Conservation (phyloP, 1,140 invertebrate genomes). For the Hyposmocoma kahamanoa region DNA sequence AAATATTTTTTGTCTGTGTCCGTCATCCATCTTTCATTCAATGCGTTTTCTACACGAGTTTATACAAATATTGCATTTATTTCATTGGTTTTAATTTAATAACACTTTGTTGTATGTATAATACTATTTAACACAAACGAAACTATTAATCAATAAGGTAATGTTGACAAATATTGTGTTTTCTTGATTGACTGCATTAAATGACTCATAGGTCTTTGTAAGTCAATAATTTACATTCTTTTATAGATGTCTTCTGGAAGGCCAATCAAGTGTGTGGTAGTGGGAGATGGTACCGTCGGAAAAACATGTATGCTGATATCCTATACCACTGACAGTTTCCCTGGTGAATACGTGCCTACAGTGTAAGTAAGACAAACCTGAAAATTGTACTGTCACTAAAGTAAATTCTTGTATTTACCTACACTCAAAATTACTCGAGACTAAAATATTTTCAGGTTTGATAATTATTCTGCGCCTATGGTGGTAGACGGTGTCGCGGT, state of each 20-base stretch:
- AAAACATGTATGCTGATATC: conserved; percentile 99
- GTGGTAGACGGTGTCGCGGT: conserved; percentile 97
- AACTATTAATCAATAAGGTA: too few species aligned
- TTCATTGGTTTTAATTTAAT: neutral
- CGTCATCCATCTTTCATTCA: conserved; percentile 3
- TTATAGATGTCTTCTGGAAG: conserved; percentile 86
- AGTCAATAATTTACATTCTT: conserved; percentile 43
- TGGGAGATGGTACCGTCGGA: conserved; percentile 93
- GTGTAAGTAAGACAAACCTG: conserved; percentile 83
- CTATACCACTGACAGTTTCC: conserved; percentile 99
- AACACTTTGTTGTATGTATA: neutral
- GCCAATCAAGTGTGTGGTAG: conserved; percentile 98
- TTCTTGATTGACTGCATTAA: too few species aligned
- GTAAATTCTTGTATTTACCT: conserved; percentile 1
- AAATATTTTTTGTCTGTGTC: neutral
- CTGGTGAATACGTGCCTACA: conserved; percentile 97
- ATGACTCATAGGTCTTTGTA: conserved; percentile 63
- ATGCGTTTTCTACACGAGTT: neutral
- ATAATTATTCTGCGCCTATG: conserved; percentile 98
- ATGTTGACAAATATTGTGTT: too few species aligned
- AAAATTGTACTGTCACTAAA: neutral
- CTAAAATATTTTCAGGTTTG: conserved; percentile 87
- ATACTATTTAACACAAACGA: too few species aligned
- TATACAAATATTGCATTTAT: neutral
- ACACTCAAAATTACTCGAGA: neutral